Evolutionary conservation across 2,888 invertebrate genomes (phyloP).

Genomic region (Caenorhabditis sinica): DNA sequence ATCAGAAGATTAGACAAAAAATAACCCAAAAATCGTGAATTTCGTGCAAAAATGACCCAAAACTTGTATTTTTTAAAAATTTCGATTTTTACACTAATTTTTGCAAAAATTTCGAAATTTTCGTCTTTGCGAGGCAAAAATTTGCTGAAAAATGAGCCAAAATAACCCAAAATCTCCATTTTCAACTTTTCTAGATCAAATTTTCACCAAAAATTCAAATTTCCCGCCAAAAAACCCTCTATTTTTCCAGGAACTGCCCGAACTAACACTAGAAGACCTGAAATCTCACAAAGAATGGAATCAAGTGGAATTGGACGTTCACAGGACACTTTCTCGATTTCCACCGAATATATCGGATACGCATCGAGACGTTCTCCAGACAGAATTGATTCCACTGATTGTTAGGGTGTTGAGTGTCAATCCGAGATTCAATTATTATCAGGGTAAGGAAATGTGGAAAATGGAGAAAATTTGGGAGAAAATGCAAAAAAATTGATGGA

Average conservation of each 20-base stretch:
- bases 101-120: not conserved
- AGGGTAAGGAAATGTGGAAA: constrained; percentile 74
- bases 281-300: constrained; percentile 80
- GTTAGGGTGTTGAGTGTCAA: constrained; percentile 79
- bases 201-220: not conserved
- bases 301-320: constrained; percentile 83
- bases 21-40: no score
- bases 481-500: not conserved
- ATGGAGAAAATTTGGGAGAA: not conserved
- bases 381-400: constrained; percentile 81
- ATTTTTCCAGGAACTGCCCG: constrained; percentile 32
- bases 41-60: not conserved
- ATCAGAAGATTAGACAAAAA: no score
- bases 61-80: not conserved
- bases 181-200: not conserved
- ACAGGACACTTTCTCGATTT: constrained; percentile 82
- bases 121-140: no score
- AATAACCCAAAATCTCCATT: not conserved
- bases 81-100: not conserved
- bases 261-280: constrained; percentile 71
- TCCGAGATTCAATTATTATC: constrained; percentile 82
- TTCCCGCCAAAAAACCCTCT: not conserved
- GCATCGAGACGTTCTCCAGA: constrained; percentile 75
- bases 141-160: no score
- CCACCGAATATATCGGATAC: constrained; percentile 81